Evolutionary conservation across 1,140 invertebrate genomes (phyloP).

Genomic region (Drosophila neocordata): DNA sequence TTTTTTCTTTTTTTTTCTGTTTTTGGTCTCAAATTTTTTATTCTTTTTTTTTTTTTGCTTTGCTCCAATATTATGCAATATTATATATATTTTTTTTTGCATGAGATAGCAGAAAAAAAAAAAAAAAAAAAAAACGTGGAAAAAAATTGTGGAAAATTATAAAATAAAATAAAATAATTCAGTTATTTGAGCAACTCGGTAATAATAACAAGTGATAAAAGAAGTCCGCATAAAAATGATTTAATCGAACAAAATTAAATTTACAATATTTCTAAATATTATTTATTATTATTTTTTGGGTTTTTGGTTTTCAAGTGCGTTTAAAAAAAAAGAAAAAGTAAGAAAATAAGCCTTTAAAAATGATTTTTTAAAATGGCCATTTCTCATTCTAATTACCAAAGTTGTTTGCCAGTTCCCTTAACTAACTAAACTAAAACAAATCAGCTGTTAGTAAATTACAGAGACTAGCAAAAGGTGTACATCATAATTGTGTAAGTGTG

Average conservation of each 20-base stretch:
- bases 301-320: neutral
- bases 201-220: neutral
- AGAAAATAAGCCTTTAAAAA: neutral
- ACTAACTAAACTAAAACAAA: constrained; percentile 21
- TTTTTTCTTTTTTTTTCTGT: constrained; percentile 1
- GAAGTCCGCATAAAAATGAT: neutral
- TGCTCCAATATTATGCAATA: constrained; percentile 51
- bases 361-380: neutral
- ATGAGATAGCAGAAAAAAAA: constrained; percentile 16
- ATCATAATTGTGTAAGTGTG: neutral
- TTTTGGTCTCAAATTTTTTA: constrained; percentile 30
- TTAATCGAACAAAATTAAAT: neutral
- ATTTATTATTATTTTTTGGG: neutral
- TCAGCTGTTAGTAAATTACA: constrained; percentile 33
- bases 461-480: neutral
- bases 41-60: neutral
- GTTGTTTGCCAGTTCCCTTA: constrained; percentile 16
- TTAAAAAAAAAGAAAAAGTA: too few relatives aligned
- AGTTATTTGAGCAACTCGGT: neutral
- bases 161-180: too few relatives aligned
- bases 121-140: constrained; percentile 14
- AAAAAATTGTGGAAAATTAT: constrained; percentile 14
- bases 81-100: constrained; percentile 13
- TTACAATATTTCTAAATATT: neutral
- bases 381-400: constrained; percentile 27